Base-by-base conservation (phyloP, 2,888 invertebrate genomes). In the Pandemis heparana region DNA sequence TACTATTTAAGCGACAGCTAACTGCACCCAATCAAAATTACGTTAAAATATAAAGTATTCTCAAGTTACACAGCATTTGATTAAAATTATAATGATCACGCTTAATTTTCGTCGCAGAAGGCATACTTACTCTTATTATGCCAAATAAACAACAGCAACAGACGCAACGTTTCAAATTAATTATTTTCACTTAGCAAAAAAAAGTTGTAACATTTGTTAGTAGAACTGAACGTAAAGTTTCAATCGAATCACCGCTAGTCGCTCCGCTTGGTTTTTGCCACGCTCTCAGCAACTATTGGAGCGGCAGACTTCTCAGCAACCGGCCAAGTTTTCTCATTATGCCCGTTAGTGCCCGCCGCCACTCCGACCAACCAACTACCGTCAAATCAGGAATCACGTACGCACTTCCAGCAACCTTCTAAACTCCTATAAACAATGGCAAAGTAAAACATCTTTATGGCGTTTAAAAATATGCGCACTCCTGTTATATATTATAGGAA, bases 241-340 rank as follows among this genome's bases (percentile, higher is more conserved):
- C 82, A 83, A 83, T 85, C 80, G 83, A 83, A 85, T 83, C 82
- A 83, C 79, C 81, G 83, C 75, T 81, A 79, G 82, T 80, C 83
- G 84, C 83, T 83, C 78, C 78, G 80, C 76, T 79, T 79, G 77
- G 85, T 84, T 85, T 83, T 86, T 83, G 81, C 82, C 81, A 78
- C 78, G 76, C 75, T 70, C 62, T 65, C 76, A 70, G 78, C 79
- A 81, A 79, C 79, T 80, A 81, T 79, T 77, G 78, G 75, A 79
- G 79, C 81, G 82, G 83, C 81, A 82, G 85, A 83, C 84, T 85
- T 82, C 83, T 83, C 81, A 80, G 81, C 69, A 51, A 69, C 83
- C 83, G 88, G 80, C 83, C 87, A 93, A 94, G 92, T 94, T 93
- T 92, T 92, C 92, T 93, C 93, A 93, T 94, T 92, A 93, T 85